Evolutionary conservation across 2,888 invertebrate genomes (phyloP).

Genomic region (Arrhopalites spinosus): DNA sequence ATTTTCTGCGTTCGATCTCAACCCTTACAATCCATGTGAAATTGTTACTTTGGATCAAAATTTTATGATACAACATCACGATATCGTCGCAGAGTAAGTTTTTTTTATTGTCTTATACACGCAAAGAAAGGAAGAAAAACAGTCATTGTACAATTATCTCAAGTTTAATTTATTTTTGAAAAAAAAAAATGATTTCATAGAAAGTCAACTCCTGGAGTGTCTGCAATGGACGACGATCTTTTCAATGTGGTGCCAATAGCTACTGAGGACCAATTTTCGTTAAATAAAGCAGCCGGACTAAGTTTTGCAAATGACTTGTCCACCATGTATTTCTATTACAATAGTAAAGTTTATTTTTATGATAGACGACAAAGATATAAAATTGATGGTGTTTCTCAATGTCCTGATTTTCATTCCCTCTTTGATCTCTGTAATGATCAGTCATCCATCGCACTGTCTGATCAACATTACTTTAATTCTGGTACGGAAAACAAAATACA

Average conservation of each 20-base stretch:
- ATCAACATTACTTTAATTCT: constrained; percentile 39
- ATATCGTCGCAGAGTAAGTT: constrained; percentile 42
- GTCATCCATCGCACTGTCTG: constrained; percentile 38
- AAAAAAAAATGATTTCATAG: neutral
- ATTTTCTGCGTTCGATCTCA: constrained; percentile 44
- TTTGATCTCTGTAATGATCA: constrained; percentile 40
- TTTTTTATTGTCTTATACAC: no score
- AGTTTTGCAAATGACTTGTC: constrained; percentile 25
- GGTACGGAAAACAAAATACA: constrained; percentile 13
- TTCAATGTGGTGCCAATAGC: neutral
- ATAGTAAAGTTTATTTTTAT: constrained; percentile 41
- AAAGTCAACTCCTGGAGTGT: neutral
- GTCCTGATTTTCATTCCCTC: constrained; percentile 12
- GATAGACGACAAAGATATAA: constrained; percentile 39
- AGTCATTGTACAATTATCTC: no score
- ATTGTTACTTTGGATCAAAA: constrained; percentile 52
- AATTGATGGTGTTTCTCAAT: constrained; percentile 5
- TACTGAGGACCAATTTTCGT: constrained; percentile 35
- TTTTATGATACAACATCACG: constrained; percentile 38
- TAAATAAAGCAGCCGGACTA: constrained; percentile 47
- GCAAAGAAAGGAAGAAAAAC: no score
- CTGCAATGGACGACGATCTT: neutral
- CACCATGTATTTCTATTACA: constrained; percentile 42
- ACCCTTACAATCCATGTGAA: constrained; percentile 40
- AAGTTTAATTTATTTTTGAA: no score